Evolutionary conservation across 2,888 invertebrate genomes (phyloP), one percentile per base, ranked within the genome.

Genomic region (Serrognathus titanus): DNA sequence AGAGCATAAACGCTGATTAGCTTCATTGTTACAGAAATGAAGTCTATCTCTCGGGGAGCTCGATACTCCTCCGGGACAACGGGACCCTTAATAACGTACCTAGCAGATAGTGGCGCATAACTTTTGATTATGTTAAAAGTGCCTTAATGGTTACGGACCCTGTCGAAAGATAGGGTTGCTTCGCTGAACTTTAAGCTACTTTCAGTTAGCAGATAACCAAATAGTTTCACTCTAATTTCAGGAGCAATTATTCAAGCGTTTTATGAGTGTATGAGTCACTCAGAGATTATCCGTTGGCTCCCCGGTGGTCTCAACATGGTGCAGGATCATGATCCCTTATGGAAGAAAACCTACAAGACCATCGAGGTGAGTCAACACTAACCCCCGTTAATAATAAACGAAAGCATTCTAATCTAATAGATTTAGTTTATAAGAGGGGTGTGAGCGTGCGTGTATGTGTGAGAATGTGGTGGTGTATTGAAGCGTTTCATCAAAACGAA

Each of bases 331-430:
- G 61, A 60, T 58, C 62, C 63, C 58, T 51, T 43, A 36, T 24
- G 58, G 58, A 59, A 53, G 62, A 63, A 60, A 63, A 63, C 60
- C 58, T 60, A 62, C 60, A 60, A 63, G 61, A 62, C 60, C 61
- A 43, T 60, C 53, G 65, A 68, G 66, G 68, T 68, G 66, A 68
- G 66, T 68, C 68, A 66, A 68, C 66, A 60, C 62, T 60, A 59
- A 58, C 66, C 66, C 67, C 65, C 61, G 60, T 59, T 62, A 66
- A 67, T 63, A 66, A 66, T 62, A 68, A 68, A 63, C 61, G 63
- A 62, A 65, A 63, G 60, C 65, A 56, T 61, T 60, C 63, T 68
- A 68, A 68, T 68, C 66, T 63, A 68, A 66, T 68, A 66, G 64
- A 62, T 64, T 63, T 63, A 59, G 58, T 48, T 58, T 48, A 49